A percentile compares a stretch with the other conserved stretches of the same genome.
Conservation (phyloP, 2,113 vertebrate genomes). For the Rhinopomastus cyanomelas region DNA sequence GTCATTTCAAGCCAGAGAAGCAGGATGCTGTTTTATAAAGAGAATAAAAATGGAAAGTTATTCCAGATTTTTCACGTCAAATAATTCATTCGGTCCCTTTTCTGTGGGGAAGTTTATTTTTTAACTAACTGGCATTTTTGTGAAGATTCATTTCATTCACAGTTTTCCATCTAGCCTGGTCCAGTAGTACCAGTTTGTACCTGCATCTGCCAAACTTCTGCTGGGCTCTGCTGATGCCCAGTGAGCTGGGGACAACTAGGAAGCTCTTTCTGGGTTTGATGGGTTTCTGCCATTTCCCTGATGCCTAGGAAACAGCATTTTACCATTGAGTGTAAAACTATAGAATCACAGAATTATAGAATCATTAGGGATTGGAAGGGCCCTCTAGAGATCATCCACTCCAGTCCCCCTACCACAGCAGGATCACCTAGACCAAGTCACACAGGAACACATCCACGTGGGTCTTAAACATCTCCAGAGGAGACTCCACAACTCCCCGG, state of each 20-base stretch:
- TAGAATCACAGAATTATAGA: too few species aligned
- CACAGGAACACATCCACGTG: too few species aligned
- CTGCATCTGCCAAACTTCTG: background rate
- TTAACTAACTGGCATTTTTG: background rate
- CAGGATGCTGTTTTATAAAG: background rate
- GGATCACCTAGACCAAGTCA: too few species aligned
- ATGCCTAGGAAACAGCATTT: background rate
- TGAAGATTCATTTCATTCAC: background rate
- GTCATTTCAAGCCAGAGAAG: background rate
- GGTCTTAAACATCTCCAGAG: too few species aligned
- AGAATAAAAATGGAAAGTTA: background rate
- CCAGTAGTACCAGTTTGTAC: background rate
- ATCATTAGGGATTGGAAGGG: too few species aligned
- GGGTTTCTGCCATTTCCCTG: background rate
- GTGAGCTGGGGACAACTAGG: background rate
- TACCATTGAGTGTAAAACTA: conserved; percentile 13
- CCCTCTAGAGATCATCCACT: too few species aligned
- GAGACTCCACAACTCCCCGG: too few species aligned
- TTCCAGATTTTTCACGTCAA: background rate
- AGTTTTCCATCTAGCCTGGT: background rate
- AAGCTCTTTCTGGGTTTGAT: background rate
- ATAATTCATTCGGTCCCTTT: background rate
- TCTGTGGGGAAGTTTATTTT: background rate
- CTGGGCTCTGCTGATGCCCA: background rate
- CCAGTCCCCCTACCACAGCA: too few species aligned